Conservation (phyloP, 2,113 vertebrate genomes). For the Oceanites oceanicus region DNA sequence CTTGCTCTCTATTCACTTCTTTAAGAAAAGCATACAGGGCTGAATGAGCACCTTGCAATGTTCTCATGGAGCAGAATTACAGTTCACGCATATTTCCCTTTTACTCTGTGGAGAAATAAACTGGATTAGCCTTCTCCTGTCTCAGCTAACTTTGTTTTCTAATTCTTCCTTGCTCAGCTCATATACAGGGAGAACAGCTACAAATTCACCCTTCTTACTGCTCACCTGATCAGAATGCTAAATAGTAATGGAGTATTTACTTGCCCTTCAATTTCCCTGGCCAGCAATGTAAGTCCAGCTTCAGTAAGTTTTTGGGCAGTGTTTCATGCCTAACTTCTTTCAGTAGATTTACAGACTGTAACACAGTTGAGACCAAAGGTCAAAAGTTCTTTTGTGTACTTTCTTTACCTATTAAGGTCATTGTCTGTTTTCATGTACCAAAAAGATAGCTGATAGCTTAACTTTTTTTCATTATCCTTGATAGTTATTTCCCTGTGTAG, state of each 20-base stretch:
- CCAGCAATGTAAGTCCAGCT: not conserved
- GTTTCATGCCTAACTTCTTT: not conserved
- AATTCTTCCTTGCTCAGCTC: not conserved
- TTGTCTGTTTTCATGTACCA: not conserved
- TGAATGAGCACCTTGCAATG: not conserved
- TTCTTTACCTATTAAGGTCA: not conserved
- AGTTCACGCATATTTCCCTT: not conserved
- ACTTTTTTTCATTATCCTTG: not conserved
- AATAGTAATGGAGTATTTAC: not conserved
- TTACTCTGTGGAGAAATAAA: not conserved
- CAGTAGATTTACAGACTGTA: not conserved
- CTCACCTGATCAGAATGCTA: not conserved
- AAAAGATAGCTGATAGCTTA: not conserved
- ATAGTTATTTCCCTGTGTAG: not conserved
- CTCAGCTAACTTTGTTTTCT: not conserved
- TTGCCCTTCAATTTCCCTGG: not conserved
- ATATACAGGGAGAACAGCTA: not conserved
- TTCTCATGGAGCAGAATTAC: not conserved
- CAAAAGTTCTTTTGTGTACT: not conserved
- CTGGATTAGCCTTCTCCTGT: not conserved
- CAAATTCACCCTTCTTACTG: not conserved
- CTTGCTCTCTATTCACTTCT: not conserved
- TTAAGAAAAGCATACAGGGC: not conserved
- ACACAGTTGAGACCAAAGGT: not conserved
- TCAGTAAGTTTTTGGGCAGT: not conserved